Evolutionary conservation across 2,888 invertebrate species (phyloP), one percentile per base, ranked within the genome.

Genomic region (Empis livida): DNA sequence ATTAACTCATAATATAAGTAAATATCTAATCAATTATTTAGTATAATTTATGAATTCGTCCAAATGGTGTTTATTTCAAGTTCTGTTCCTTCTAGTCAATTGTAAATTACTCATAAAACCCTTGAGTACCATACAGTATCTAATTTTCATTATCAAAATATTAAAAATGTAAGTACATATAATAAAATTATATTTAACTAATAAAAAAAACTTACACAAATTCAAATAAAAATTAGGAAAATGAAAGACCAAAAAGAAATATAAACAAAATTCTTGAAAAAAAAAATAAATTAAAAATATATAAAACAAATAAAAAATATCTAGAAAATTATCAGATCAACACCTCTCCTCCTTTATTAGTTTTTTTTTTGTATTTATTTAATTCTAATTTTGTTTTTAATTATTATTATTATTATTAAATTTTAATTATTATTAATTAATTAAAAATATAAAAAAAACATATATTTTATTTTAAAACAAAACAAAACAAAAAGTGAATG

Each of bases 311-410:
- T 39, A 17, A 17, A 20, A 39, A 4, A 17, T 39, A 39, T 39
- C 17, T 39, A 39, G 11, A 39, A n/a, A 35, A 5, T 32, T n/a
- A 35, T 63, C 62, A 64, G 61, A 64, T 66, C 67, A 68, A 68
- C 67, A 67, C 68, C 67, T 65, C 67, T 67, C 68, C 68, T 67
- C 60, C 64, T 48, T 43, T 42, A 47, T 41, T 46, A 53, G 38
- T 47, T 53, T 49, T 49, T 49, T 43, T 48, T 42, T 45, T 42
- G 10, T 32, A 30, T 38, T 23, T 44, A 40, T 41, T 45, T 31
- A 43, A 41, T 49, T 49, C 47, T 42, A 23, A 41, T 49, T 49
- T 48, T 44, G 15, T 20, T 43, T 45, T 43, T 48, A 48, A 49
- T 48, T 49, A 49, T 48, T 48, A 48, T 51, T 51, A 47, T 47